A percentile compares a stretch with the other conserved stretches of the same genome.
phyloP scores from a whole-genome alignment of 2,888 invertebrate species.

The Nephrotoma flavescens region DNA sequence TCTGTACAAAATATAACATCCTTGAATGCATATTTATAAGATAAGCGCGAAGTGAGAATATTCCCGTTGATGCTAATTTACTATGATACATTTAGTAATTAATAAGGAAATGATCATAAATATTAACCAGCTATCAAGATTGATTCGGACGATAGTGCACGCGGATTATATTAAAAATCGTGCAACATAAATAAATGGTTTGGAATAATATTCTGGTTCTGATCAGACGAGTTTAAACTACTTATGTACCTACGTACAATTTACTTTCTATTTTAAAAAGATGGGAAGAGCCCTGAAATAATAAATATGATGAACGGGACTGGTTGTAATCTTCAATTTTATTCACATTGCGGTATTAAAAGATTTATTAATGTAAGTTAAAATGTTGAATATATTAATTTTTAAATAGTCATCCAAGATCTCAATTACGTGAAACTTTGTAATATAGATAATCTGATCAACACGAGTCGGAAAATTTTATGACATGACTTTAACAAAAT shows the following conservation, averaged over 20 bases:
- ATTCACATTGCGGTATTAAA: not conserved
- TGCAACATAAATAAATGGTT: not conserved
- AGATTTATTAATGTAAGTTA: not conserved
- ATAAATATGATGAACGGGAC: not conserved
- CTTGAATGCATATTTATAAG: not conserved
- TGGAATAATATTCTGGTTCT: not conserved
- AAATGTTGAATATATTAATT: not conserved
- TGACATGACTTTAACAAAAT: no score
- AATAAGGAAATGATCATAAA: not conserved
- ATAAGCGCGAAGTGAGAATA: not conserved
- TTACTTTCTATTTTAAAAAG: not conserved
- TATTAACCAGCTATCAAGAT: not conserved
- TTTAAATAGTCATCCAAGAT: not conserved
- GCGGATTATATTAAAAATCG: not conserved
- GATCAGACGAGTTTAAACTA: not conserved
- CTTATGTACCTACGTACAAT: not conserved
- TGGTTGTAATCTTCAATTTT: not conserved
- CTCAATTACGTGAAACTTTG: not conserved
- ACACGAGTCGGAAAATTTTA: not conserved
- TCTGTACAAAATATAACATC: not conserved
- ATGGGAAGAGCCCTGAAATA: not conserved
- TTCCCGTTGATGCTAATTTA: not conserved
- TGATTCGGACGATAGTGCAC: not conserved
- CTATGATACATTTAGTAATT: not conserved
- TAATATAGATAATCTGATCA: not conserved